Conservation (phyloP, 2,113 vertebrate genomes). For the Copsychus sechellarum region DNA sequence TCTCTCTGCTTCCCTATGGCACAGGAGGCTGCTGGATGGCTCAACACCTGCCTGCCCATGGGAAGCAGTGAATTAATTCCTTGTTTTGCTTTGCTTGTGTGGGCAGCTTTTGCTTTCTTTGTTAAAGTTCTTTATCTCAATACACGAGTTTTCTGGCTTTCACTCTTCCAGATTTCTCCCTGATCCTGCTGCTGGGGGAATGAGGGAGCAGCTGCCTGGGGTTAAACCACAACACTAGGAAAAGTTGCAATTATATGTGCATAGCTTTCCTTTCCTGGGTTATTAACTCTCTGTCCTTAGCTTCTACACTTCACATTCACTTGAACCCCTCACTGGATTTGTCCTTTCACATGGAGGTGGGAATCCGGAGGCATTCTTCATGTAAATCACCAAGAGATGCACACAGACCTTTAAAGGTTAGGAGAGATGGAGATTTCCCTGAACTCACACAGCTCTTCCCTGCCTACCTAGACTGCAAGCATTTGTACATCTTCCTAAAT, state of each 20-base stretch:
- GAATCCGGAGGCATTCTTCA: background rate
- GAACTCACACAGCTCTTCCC: background rate
- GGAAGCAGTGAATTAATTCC: background rate
- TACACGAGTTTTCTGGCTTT: background rate
- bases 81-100: background rate
- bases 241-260: background rate
- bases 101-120: background rate
- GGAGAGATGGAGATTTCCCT: background rate
- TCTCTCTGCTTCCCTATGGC: background rate
- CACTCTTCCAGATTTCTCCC: background rate
- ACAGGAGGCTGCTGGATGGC: background rate
- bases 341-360: background rate
- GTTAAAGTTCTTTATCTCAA: background rate
- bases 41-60: background rate
- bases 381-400: background rate
- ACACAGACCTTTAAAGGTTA: conserved; percentile 5
- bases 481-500: background rate
- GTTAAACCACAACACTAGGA: background rate
- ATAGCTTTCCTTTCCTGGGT: background rate
- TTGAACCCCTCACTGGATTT: background rate
- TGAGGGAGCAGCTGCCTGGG: background rate
- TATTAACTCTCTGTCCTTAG: background rate
- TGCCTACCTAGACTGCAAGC: background rate
- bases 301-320: background rate
- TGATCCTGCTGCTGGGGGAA: background rate